Base-by-base conservation (phyloP, 92 coral and sea anemone species). In the Heteractis magnifica region DNA sequence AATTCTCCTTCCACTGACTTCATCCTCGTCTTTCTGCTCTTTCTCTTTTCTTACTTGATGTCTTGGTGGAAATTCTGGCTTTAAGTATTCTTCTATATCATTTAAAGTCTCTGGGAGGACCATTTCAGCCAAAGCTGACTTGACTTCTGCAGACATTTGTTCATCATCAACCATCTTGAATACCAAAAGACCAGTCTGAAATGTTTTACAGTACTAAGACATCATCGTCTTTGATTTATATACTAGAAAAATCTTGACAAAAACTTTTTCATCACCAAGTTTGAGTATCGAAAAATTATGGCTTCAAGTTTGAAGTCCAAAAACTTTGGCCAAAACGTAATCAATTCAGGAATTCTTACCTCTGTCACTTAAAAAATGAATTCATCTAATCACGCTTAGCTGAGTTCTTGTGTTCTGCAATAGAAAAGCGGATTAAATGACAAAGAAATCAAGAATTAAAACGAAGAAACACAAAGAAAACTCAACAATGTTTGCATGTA, bases 31-130 rank as follows among this genome's bases (percentile, higher is more conserved):
- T 12, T 81, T 65, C 49, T 65, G 75, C 55, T 62, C 75, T 55
- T 13, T 70, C 4, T 58, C 49, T 18, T 15, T 74, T 59, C 77
- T 50, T 12, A 13, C 56, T 15, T 74, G 79, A 34, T 83, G 12
- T 68, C 78, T 91, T 64, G 87, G 86, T 16, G 92, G 92, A 75
- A 93, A 93, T 16, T 90, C 84, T n/a, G 98, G 98, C 49, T 87
- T 88, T 60, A 93, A 81, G 75, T 77, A 93, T 71, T 93, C 95
- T 65, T 93, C 98, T 41, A 93, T 93, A 65, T 93, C 98, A 13
- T 70, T 79, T 60, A 93, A 56, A 19, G 98, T 93, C 71, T 93
- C 91, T 19, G 93, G 88, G 8, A 91, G 82, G 12, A 93, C 98
- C 19, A 91, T 79, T 53, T 89, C 78, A 5, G 98, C 93, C 70